Evolutionary conservation across 2,888 invertebrate species (phyloP), one percentile per base, ranked within the genome.

Genomic region (Rhodophaea formosa): DNA sequence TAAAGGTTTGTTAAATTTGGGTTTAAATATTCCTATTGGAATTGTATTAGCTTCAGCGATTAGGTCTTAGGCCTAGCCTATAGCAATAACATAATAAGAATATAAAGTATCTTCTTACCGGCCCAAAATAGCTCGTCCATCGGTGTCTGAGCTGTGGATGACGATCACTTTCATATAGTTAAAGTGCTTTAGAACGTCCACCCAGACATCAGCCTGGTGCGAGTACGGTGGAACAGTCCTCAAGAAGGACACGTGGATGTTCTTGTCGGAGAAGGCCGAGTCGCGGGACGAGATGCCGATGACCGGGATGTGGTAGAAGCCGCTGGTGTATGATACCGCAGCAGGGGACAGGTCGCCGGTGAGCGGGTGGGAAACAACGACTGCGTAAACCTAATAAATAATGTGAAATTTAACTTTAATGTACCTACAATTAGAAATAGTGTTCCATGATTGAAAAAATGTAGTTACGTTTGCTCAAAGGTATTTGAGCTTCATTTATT

Each of bases 191-290:
- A 99, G 90, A 70, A 99, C 93, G 82, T 98, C 97, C 3, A 98
- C 96, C 98, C 99, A 99, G 6, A 99, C 98, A 75, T 98, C 97
- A 0, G 99, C 98, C 87, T 99, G 99, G 81, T 99, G 98, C n/a
- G 98, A 98, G 82, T 97, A 99, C 0, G 99, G 98, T 3, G 99
- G 98, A 7, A 99, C 98, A 0, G 99, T 99, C 56, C 99, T 93
- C 70, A 99, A 90, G 83, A 99, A 99, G 1, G 98, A 98, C 53
- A 98, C 97, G 81, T 99, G 99, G 67, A 99, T 98, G 84, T 99
- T 99, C 95, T 99, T 99, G 86, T 99, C 98, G 12, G 99, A 99
- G 85, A 99, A 99, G 10, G 98, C 97, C 1, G 98, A 98, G 84
- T 99, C 99, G 74, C 99, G 93, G 0, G 98, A 98, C 29, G 98